Percentiles rank a stretch among this genome's conserved stretches.
Conservation (phyloP, 1,140 invertebrate genomes). For the Drosophila leontia region DNA sequence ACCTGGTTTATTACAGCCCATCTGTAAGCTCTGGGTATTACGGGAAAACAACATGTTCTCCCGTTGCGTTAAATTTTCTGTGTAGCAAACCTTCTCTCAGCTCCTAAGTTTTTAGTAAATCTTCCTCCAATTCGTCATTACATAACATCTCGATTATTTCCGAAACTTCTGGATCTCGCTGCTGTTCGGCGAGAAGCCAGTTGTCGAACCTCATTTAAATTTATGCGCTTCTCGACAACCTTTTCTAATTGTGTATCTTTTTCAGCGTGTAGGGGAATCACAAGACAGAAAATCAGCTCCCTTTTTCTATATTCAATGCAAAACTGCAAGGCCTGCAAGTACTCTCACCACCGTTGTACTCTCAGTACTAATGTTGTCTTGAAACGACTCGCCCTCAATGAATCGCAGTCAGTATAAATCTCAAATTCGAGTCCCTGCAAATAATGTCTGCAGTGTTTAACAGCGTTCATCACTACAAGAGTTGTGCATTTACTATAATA, state of each 20-base stretch:
- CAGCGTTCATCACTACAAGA: too few relatives aligned
- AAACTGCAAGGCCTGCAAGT: too few relatives aligned
- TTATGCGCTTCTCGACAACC: not conserved
- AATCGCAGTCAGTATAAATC: too few relatives aligned
- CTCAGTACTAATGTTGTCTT: too few relatives aligned
- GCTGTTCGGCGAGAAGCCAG: not conserved
- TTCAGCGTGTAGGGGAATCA: not conserved
- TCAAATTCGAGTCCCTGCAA: too few relatives aligned
- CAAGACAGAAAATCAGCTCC: not conserved
- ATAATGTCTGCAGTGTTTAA: too few relatives aligned
- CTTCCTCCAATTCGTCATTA: too few relatives aligned
- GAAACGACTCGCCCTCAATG: too few relatives aligned
- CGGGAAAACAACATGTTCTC: not conserved
- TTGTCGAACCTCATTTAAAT: not conserved
- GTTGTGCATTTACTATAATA: slow-evolving; percentile 19
- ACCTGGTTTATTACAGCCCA: slow-evolving; percentile 16
- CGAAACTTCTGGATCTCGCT: not conserved
- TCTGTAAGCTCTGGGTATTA: slow-evolving; percentile 9
- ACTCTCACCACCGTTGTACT: too few relatives aligned
- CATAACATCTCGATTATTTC: too few relatives aligned
- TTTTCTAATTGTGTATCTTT: not conserved
- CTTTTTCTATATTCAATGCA: too few relatives aligned
- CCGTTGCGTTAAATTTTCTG: not conserved
- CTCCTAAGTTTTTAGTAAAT: not conserved
- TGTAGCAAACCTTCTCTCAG: not conserved